These are phyloP conservation scores for Lepidothrix coronata DNA, from an alignment of 2,113 vertebrate genomes.

Conservation along the genomic window DNA sequence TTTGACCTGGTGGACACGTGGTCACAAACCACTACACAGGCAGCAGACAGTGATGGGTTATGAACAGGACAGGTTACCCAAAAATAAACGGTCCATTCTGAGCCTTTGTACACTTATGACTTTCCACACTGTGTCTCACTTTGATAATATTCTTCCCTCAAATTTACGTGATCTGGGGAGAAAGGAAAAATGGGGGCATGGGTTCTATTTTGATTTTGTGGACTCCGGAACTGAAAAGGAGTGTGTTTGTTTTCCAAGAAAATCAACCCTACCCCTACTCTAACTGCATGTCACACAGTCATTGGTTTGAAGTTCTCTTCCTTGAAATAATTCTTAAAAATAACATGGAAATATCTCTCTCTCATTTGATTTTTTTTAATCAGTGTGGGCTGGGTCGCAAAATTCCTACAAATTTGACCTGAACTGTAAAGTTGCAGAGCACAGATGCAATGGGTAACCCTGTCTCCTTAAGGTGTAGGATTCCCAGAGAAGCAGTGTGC, in stretches of 20 bases:
- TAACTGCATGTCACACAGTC: neutral
- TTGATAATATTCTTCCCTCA: neutral
- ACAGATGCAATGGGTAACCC: fast-evolving
- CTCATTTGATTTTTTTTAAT: neutral
- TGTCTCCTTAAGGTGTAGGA: neutral
- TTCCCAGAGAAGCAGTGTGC: neutral
- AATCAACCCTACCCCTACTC: neutral
- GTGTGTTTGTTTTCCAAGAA: neutral
- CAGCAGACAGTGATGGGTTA: neutral
- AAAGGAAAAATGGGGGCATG: neutral
- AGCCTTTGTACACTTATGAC: neutral
- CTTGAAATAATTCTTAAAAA: neutral
- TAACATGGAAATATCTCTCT: neutral
- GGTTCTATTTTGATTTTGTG: neutral
- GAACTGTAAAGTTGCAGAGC: neutral
- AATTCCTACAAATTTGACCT: neutral
- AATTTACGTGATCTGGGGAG: neutral
- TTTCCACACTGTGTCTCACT: neutral
- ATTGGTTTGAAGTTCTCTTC: neutral
- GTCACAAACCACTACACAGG: neutral
- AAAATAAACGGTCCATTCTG: neutral
- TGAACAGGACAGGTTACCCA: neutral
- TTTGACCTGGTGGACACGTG: neutral
- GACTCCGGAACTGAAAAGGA: neutral
- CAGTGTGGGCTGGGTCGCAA: fast-evolving